A percentile compares a stretch with the other conserved stretches of the same genome.
phyloP scores from a whole-genome alignment of 2,113 vertebrate genomes.

The Butorides virescens region DNA sequence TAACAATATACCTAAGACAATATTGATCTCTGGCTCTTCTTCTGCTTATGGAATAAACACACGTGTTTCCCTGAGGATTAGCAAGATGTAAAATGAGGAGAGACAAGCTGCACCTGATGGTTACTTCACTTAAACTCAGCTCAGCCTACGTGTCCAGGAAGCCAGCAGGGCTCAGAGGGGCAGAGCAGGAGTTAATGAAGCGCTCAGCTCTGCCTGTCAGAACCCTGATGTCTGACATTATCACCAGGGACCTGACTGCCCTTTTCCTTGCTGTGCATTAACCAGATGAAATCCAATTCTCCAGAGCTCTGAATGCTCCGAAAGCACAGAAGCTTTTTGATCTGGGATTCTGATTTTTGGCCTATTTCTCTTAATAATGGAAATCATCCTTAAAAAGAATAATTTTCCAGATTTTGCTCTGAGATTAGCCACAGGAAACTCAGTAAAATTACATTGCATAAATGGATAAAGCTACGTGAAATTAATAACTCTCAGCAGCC shows the following conservation, averaged over 20 bases:
- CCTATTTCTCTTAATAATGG: neutral
- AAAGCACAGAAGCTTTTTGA: neutral
- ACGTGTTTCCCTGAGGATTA: neutral
- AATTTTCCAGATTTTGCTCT: neutral
- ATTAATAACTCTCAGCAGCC: slow-evolving; percentile 13
- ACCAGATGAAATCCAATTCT: slow-evolving; percentile 6
- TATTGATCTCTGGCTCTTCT: neutral
- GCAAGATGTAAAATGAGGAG: neutral
- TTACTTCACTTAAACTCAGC: neutral
- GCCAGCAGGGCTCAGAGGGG: neutral
- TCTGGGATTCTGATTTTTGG: neutral
- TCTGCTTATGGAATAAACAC: neutral
- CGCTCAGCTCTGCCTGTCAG: neutral
- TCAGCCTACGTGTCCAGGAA: neutral
- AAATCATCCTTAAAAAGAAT: neutral
- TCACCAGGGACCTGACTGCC: neutral
- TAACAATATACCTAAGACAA: neutral
- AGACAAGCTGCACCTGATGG: neutral
- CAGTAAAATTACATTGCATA: neutral
- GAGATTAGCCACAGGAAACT: slow-evolving; percentile 23
- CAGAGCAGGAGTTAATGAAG: neutral
- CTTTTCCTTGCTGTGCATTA: neutral
- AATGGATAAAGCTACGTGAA: neutral
- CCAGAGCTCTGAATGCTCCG: neutral
- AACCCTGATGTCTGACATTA: neutral